Evolutionary conservation across 2,113 vertebrate species (phyloP).

Genomic region (Halichoerus grypus): DNA sequence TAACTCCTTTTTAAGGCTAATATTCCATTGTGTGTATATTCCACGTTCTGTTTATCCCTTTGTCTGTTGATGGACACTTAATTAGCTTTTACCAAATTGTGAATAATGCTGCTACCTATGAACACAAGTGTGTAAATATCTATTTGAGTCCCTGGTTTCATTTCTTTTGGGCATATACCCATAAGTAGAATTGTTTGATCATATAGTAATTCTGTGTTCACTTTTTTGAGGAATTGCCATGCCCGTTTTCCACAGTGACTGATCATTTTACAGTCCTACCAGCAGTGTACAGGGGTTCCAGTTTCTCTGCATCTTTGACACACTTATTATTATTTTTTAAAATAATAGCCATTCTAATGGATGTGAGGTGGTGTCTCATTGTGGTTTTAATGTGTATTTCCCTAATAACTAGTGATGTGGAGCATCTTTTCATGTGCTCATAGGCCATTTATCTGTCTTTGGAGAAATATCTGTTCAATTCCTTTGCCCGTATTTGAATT

Average conservation of each 20-base stretch:
- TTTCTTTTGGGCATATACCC: neutral
- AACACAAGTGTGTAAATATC: neutral
- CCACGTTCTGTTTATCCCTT: neutral
- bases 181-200: neutral
- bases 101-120: neutral
- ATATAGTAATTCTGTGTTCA: neutral
- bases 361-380: neutral
- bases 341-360: neutral
- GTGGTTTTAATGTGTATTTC: constrained; percentile 18
- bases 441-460: neutral
- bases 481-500: neutral
- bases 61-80: neutral
- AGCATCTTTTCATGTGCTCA: neutral
- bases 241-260: neutral
- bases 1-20: neutral
- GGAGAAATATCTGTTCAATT: neutral
- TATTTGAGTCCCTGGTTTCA: neutral
- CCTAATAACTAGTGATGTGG: neutral
- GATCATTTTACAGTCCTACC: neutral
- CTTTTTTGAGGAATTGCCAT: neutral
- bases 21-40: neutral
- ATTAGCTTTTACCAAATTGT: neutral
- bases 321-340: neutral
- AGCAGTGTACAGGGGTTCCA: neutral
- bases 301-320: neutral